These are phyloP conservation scores for Allacma fusca DNA, from an alignment of 2,888 invertebrate species.

Conservation along the genomic window DNA sequence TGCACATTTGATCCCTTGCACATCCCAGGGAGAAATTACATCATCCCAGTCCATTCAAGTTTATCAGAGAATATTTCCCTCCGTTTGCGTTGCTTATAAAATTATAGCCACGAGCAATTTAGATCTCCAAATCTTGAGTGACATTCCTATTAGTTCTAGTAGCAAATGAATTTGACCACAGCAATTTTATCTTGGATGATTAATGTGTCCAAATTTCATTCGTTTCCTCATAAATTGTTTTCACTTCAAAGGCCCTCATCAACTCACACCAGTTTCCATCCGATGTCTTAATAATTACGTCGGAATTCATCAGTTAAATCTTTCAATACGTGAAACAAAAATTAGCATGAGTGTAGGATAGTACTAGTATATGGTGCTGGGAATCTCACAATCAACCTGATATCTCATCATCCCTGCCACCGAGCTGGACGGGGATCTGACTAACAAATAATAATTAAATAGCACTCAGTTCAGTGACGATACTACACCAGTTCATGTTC, in stretches of 20 bases:
- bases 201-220: conserved; percentile 1
- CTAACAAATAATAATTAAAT: no score
- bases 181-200: background rate
- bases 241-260: background rate
- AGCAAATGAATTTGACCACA: background rate
- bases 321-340: no score
- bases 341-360: no score
- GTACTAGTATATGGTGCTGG: no score
- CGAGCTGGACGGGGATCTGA: no score
- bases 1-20: background rate
- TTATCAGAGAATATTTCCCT: background rate
- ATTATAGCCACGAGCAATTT: background rate
- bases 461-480: no score
- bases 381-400: no score
- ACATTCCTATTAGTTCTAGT: background rate
- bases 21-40: background rate
- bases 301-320: no score
- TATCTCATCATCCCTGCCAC: no score
- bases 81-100: no score
- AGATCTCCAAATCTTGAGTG: background rate
- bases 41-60: background rate
- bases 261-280: background rate
- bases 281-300: background rate
- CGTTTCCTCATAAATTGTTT: background rate
- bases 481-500: no score